phyloP scores from a whole-genome alignment of 2,797 vertebrate genomes.

The Todus mexicanus region DNA sequence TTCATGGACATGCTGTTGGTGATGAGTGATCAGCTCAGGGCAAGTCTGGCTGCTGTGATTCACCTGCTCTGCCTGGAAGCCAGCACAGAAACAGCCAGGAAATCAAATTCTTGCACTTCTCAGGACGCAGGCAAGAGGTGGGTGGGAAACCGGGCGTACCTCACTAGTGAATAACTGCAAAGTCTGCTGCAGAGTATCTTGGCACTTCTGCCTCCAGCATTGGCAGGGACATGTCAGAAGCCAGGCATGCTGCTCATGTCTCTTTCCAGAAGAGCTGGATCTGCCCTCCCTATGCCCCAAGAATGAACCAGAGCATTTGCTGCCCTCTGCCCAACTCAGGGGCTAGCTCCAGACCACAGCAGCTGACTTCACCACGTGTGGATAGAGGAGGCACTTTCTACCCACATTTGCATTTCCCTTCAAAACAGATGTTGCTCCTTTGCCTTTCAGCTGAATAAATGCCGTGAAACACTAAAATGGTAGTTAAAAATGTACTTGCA shows the following conservation, averaged over 20 bases:
- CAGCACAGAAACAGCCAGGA: neutral
- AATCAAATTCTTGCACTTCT: neutral
- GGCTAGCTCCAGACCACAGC: neutral
- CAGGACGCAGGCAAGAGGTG: neutral
- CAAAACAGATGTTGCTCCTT: neutral
- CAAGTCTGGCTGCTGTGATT: neutral
- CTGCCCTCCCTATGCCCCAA: neutral
- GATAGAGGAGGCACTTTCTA: neutral
- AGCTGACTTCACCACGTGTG: neutral
- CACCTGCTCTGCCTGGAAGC: neutral
- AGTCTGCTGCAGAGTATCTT: neutral
- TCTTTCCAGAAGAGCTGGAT: neutral
- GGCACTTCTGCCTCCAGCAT: neutral
- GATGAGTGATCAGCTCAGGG: accelerated
- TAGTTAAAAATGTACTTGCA: neutral
- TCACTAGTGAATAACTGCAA: neutral
- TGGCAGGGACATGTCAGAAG: neutral
- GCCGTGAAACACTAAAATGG: neutral
- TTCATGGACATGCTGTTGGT: neutral
- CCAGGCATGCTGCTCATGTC: accelerated
- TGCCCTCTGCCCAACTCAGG: neutral
- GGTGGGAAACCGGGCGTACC: neutral
- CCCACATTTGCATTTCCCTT: neutral
- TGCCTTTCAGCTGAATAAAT: neutral
- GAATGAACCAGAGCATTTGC: neutral